phyloP scores from a whole-genome alignment of 2,797 vertebrate genomes.

The Poeciliopsis paucimaculata region DNA sequence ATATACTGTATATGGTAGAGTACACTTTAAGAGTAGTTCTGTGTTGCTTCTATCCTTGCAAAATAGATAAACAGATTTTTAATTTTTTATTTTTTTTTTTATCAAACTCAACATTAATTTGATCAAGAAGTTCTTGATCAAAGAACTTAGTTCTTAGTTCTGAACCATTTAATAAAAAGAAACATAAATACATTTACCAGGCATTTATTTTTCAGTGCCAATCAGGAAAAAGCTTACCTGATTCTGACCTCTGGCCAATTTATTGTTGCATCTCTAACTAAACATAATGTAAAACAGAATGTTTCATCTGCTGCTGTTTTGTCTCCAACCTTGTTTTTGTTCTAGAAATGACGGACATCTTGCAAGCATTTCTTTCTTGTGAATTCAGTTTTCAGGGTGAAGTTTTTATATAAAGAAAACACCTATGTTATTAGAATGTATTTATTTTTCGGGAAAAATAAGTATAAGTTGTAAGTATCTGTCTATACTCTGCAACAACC shows the following conservation, averaged over 20 bases:
- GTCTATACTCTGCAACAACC: conserved; percentile 25
- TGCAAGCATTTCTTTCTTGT: conserved; percentile 25
- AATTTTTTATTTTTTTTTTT: neutral
- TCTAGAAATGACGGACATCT: conserved; percentile 26
- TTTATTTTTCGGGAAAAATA: neutral
- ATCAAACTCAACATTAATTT: neutral
- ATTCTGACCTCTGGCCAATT: neutral
- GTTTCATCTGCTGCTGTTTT: conserved; percentile 29
- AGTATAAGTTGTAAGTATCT: conserved; percentile 7
- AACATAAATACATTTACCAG: neutral
- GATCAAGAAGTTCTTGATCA: too few relatives aligned
- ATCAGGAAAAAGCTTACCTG: neutral
- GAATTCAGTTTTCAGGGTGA: conserved; percentile 6
- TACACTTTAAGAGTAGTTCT: neutral
- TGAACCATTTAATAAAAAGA: neutral
- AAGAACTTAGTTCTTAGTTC: neutral
- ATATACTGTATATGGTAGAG: neutral
- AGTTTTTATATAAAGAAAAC: neutral
- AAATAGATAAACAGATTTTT: neutral
- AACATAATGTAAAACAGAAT: conserved; percentile 14
- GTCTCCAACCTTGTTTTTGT: conserved; percentile 45
- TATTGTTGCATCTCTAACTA: neutral
- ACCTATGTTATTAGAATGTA: neutral
- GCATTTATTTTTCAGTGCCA: neutral
- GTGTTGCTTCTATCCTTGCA: conserved; percentile 30